Conservation (phyloP, 2,113 vertebrate species). For the Fulmarus glacialis region DNA sequence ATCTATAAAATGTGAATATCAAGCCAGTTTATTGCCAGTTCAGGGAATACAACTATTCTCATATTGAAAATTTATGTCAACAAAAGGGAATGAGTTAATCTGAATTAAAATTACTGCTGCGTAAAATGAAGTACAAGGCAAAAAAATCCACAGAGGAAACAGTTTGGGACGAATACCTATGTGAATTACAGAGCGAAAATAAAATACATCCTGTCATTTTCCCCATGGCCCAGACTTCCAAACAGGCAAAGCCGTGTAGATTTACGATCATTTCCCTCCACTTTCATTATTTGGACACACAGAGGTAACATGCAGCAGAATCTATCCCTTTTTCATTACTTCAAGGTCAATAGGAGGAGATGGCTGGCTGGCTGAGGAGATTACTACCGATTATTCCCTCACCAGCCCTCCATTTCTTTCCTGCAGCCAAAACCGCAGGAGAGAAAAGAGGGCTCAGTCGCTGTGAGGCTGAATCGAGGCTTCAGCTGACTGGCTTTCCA, state of each 20-base stretch:
- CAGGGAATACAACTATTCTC: background rate
- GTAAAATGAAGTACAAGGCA: background rate
- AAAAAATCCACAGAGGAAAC: background rate
- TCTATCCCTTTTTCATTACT: background rate
- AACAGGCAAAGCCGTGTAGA: background rate
- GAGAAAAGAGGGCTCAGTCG: background rate
- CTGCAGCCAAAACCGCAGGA: background rate
- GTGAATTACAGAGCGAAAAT: background rate
- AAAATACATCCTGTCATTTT: background rate
- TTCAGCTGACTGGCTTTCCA: background rate
- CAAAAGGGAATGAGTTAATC: background rate
- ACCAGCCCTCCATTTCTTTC: background rate
- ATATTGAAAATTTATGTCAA: background rate
- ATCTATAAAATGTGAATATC: background rate
- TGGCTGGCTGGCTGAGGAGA: background rate
- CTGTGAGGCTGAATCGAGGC: background rate
- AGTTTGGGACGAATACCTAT: background rate
- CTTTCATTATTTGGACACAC: background rate
- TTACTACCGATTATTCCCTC: background rate
- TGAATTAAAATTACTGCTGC: constrained; percentile 15
- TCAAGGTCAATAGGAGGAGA: constrained; percentile 19
- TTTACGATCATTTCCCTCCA: background rate
- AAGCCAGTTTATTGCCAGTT: background rate
- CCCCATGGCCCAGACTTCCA: background rate
- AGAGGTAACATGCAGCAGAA: background rate